Evolutionary conservation across 2,113 vertebrate genomes (phyloP).

Genomic region (Calypte anna): DNA sequence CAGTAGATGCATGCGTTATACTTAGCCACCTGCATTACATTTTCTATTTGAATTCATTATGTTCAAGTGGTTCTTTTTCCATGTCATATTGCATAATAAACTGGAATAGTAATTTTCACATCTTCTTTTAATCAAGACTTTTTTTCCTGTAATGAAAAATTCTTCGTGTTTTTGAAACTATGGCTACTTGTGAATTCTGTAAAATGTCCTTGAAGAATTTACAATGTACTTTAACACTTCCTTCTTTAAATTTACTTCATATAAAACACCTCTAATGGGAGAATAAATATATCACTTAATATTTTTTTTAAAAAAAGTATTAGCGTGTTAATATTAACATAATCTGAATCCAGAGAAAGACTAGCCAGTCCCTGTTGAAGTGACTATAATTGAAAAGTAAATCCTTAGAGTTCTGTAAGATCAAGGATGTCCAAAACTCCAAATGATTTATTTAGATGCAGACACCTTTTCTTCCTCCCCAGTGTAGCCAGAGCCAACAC

Average conservation of each 20-base stretch:
- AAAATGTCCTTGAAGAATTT: background rate
- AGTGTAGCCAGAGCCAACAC: background rate
- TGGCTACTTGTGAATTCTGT: background rate
- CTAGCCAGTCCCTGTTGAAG: background rate
- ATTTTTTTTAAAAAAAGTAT: background rate
- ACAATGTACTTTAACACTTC: background rate
- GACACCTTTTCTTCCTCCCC: background rate
- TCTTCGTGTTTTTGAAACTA: background rate
- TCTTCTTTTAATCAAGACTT: background rate
- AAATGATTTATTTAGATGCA: background rate
- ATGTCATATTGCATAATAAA: background rate
- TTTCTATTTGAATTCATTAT: background rate
- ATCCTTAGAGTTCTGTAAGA: background rate
- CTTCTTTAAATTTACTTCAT: conserved; percentile 1
- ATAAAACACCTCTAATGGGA: background rate
- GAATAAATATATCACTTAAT: background rate
- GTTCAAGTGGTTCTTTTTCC: background rate
- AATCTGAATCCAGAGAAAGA: background rate
- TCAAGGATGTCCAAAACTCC: background rate
- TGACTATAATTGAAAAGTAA: background rate
- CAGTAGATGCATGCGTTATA: background rate
- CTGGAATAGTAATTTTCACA: background rate
- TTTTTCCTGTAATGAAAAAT: background rate
- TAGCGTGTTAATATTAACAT: background rate
- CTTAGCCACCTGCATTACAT: background rate